Percentiles rank a stretch among this genome's conserved stretches.
Conservation (phyloP, 2,113 vertebrate genomes). For the Chinchilla lanigera region DNA sequence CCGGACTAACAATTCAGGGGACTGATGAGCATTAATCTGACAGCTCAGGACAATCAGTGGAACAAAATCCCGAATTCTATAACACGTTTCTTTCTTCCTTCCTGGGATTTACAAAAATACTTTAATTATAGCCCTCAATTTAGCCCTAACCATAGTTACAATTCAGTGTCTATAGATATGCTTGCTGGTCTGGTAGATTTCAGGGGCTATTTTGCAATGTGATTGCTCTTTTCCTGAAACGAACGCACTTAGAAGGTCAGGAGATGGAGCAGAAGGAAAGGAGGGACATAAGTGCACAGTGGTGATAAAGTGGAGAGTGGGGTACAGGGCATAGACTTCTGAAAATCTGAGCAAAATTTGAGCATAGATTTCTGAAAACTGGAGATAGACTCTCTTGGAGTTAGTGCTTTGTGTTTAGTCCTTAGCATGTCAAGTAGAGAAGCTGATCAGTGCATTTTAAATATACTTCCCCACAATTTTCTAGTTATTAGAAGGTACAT, state of each 20-base stretch:
- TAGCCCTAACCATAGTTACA: background rate
- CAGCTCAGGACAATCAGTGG: background rate
- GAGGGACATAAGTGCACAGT: background rate
- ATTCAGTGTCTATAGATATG: background rate
- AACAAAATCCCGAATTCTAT: constrained; percentile 1
- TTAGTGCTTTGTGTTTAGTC: background rate
- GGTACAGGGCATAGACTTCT: background rate
- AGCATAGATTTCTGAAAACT: background rate
- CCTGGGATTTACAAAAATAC: constrained; percentile 57
- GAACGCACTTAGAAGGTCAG: background rate
- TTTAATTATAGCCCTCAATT: constrained; percentile 25
- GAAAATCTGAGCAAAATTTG: background rate
- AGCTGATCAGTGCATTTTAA: background rate
- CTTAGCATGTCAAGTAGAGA: background rate
- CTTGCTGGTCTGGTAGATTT: background rate
- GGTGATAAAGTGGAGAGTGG: background rate
- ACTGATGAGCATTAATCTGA: constrained; percentile 13
- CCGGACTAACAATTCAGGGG: background rate
- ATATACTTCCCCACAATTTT: background rate
- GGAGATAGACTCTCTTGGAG: background rate
- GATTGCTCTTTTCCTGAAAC: background rate
- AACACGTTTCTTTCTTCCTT: constrained; percentile 10
- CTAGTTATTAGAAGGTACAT: background rate
- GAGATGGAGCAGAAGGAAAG: background rate
- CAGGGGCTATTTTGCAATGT: background rate